A percentile compares a stretch with the other conserved stretches of the same genome.
Conservation (phyloP, 2,797 vertebrate species). For the Psittacula echo region DNA sequence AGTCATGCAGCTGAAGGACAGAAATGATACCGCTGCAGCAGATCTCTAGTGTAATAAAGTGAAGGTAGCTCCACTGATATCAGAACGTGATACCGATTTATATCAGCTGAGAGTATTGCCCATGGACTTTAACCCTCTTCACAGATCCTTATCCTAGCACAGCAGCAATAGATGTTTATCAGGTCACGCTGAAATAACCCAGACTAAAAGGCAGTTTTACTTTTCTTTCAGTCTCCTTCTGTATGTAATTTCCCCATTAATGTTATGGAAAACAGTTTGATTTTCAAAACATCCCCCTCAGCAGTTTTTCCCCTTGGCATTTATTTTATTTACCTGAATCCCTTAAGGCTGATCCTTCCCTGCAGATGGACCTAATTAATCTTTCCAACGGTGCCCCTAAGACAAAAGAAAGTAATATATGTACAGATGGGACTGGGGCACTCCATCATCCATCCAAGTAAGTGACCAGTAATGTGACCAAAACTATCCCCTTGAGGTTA, state of each 20-base stretch:
- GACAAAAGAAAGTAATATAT: conserved; percentile 75
- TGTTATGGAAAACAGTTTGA: conserved; percentile 41
- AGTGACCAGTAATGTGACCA: conserved; percentile 71
- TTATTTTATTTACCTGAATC: conserved; percentile 57
- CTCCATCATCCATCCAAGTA: conserved; percentile 69
- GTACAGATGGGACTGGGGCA: conserved; percentile 74
- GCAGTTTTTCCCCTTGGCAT: conserved; percentile 23
- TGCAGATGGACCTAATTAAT: conserved; percentile 73
- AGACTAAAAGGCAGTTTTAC: conserved; percentile 30
- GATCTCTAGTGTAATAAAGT: neutral
- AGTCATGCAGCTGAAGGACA: neutral
- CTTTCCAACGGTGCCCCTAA: conserved; percentile 52
- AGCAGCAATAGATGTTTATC: neutral
- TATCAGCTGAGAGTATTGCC: neutral
- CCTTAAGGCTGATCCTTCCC: conserved; percentile 43
- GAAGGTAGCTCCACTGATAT: neutral
- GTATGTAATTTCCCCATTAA: conserved; percentile 29
- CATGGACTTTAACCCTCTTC: neutral
- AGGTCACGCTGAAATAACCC: conserved; percentile 41
- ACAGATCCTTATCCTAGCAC: neutral
- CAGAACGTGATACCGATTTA: neutral
- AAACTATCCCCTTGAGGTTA: conserved; percentile 66
- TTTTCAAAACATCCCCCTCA: conserved; percentile 34
- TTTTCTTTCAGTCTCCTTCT: conserved; percentile 28
- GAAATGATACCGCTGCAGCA: neutral